Evolutionary conservation across 64 coral and sea anemone species (phyloP), one percentile per base, ranked within the genome.

Genomic region (Actinia tenebrosa): DNA sequence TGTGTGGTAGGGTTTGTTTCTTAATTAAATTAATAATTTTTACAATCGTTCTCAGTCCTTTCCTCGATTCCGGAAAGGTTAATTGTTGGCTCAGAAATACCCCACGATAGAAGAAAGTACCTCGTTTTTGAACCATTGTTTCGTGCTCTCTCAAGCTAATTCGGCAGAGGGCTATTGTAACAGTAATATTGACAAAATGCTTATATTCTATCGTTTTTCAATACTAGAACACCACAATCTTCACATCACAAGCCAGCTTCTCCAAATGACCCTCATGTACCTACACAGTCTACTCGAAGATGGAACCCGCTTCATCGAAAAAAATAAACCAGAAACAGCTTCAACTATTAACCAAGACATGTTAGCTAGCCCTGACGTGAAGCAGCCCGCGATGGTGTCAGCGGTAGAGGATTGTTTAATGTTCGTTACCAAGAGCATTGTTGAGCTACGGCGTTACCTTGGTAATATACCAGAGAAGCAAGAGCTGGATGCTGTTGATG

Each of bases 251-350:
- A 84, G 81, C 45, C 94, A 97, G 13, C 81, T 97, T 16, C 88
- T 92, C 9, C 94, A 97, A 59, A 93, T 97, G 94, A 97, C 91
- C 5, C 80, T 97, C 3, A 89, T 56, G 13, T 97, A 93, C 45
- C 94, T 97, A 61, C 94, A 97, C 63, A 84, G 92, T 43, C 42
- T 97, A 50, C 89, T 97, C 52, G 58, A 97, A 84, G 94, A 97
- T 55, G 94, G 94, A 15, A 71, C 91, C 60, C 71, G 68, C 30
- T 80, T 93, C 16, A 45, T 97, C 11, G 91, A 97, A 64, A 92
- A 88, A 19, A 64, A 84, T 10, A 88, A 80, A 85, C 47, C 54
- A 68, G 91, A 92, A 15, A 15, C 45, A 16, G 10, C 23, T 2
- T 63, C 26, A n/a, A 18, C 56, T 9, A 7, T 17, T 22, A 44